phyloP scores from a whole-genome alignment of 2,888 invertebrate species.

The Pediacus dermestoides region DNA sequence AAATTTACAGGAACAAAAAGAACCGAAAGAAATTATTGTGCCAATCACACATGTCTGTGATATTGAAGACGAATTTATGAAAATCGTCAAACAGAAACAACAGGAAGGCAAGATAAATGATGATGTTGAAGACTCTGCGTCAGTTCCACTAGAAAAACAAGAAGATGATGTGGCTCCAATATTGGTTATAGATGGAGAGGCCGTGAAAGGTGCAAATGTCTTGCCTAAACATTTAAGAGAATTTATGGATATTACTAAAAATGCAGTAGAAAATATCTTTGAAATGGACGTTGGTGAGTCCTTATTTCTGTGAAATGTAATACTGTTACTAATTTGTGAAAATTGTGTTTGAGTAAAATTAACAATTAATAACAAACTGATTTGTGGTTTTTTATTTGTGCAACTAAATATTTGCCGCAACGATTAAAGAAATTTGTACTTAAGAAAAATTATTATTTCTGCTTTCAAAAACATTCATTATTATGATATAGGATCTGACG shows the following conservation, averaged over 20 bases:
- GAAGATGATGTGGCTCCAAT: slow-evolving; percentile 37
- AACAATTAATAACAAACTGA: slow-evolving; percentile 3
- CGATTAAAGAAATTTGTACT: too few species aligned
- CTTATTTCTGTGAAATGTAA: slow-evolving; percentile 40
- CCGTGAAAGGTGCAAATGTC: slow-evolving; percentile 60
- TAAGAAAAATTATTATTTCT: too few species aligned
- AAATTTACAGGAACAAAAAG: slow-evolving; percentile 16
- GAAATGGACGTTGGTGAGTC: slow-evolving; percentile 53
- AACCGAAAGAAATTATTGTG: slow-evolving; percentile 21
- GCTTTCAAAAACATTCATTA: too few species aligned
- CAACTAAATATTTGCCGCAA: too few species aligned
- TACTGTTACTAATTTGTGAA: slow-evolving; percentile 43
- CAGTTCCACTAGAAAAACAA: too few species aligned
- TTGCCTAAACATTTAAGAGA: slow-evolving; percentile 77
- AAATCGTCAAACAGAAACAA: slow-evolving; percentile 67
- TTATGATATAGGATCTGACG: slow-evolving; percentile 1
- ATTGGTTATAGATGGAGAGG: slow-evolving; percentile 65
- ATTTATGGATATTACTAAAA: slow-evolving; percentile 57
- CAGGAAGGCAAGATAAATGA: slow-evolving; percentile 49
- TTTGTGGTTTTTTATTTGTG: slow-evolving; percentile 13
- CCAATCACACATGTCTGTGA: slow-evolving; percentile 51
- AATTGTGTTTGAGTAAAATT: slow-evolving; percentile 4
- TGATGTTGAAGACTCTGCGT: slow-evolving; percentile 31
- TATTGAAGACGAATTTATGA: slow-evolving; percentile 75
- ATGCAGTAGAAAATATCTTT: slow-evolving; percentile 9